A percentile compares a stretch with the other conserved stretches of the same genome.
Evolutionary conservation across 1,140 invertebrate genomes (phyloP).

Genomic region (Lineus longissimus): DNA sequence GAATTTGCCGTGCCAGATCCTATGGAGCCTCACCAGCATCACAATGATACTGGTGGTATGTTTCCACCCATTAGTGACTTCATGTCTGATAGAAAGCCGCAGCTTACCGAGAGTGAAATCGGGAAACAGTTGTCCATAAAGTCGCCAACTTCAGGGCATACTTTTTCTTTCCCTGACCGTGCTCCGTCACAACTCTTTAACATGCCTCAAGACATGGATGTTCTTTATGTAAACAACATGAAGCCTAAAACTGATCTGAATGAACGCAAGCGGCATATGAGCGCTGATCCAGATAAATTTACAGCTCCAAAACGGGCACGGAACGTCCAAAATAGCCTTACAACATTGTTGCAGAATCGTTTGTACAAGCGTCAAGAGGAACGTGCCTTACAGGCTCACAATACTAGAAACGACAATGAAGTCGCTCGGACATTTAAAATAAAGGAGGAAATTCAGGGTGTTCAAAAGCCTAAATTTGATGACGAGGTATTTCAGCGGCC

Average conservation of each 20-base stretch:
- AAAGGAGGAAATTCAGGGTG: background rate
- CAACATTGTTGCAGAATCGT: background rate
- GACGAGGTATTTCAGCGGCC: constrained; percentile 40
- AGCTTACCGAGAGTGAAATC: background rate
- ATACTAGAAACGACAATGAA: background rate
- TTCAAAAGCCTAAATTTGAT: background rate
- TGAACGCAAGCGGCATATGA: constrained; percentile 7
- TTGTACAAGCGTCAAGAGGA: background rate
- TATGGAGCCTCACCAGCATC: too few species aligned
- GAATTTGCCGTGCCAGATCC: too few species aligned
- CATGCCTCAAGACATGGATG: background rate
- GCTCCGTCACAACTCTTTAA: background rate
- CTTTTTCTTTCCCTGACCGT: constrained; percentile 1
- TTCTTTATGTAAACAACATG: background rate
- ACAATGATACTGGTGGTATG: too few species aligned
- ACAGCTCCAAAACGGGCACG: background rate
- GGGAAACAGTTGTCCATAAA: background rate
- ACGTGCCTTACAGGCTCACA: background rate
- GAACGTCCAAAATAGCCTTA: background rate
- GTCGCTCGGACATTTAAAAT: too few species aligned
- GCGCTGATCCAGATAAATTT: constrained; percentile 12
- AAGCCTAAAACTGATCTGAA: background rate
- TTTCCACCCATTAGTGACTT: too few species aligned
- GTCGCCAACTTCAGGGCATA: background rate
- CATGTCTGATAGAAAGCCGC: too few species aligned